phyloP scores from a whole-genome alignment of 2,797 vertebrate genomes.

The Epinephelus malabaricus region DNA sequence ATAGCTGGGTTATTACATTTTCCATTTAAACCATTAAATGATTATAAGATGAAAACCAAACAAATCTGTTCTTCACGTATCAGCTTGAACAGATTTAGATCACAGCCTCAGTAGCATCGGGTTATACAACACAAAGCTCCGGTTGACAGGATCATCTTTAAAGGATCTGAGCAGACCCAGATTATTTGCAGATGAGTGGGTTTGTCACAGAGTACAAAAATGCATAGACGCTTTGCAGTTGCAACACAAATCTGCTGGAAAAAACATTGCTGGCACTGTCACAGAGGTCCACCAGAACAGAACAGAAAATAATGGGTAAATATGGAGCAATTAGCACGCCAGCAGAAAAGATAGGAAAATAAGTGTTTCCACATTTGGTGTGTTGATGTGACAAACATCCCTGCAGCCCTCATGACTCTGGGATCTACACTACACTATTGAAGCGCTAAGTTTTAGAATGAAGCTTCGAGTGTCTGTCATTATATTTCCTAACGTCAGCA shows the following conservation, averaged over 20 bases:
- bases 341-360: background rate
- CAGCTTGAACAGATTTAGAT: constrained; percentile 3
- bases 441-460: background rate
- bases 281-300: background rate
- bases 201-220: constrained; percentile 3
- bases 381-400: constrained; percentile 5
- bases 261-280: background rate
- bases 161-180: background rate
- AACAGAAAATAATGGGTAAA: background rate
- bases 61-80: constrained; percentile 5
- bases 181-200: constrained; percentile 18
- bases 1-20: constrained; percentile 13
- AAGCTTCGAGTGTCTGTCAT: too few species aligned
- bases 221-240: background rate
- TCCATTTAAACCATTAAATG: background rate
- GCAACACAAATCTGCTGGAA: constrained; percentile 7
- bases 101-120: background rate
- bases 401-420: background rate
- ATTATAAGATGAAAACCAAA: constrained; percentile 13
- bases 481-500: too few species aligned
- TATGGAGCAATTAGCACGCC: background rate
- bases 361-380: constrained; percentile 17
- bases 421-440: background rate
- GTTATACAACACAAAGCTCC: constrained; percentile 4
- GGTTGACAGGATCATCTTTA: background rate